A percentile compares a stretch with the other conserved stretches of the same genome.
Evolutionary conservation across 1,140 invertebrate genomes (phyloP).

Genomic region (Coenobita brevimanus): DNA sequence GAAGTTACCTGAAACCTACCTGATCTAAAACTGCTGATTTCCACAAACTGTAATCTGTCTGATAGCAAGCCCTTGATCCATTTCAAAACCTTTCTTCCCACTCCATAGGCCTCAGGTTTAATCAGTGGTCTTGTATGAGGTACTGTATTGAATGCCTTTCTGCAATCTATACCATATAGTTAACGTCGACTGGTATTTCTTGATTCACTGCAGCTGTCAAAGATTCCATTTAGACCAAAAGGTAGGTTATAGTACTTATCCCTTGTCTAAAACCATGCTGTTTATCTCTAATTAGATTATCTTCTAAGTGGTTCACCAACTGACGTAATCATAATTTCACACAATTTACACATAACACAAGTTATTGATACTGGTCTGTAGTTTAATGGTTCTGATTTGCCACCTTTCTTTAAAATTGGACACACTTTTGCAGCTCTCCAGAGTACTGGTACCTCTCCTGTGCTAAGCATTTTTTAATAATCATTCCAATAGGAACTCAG

Average conservation of each 20-base stretch:
- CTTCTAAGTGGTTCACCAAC: neutral
- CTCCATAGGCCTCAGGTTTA: neutral
- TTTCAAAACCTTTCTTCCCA: neutral
- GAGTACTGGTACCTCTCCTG: neutral
- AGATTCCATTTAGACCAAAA: neutral
- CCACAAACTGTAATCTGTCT: too few species aligned
- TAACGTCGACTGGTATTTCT: too few species aligned
- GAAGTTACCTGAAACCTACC: too few species aligned
- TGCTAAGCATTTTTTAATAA: too few species aligned
- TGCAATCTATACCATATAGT: too few species aligned
- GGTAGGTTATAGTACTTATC: neutral
- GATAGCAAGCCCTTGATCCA: too few species aligned
- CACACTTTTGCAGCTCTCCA: neutral
- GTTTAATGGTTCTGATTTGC: neutral
- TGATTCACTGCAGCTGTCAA: neutral
- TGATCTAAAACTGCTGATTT: too few species aligned
- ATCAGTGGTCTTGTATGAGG: too few species aligned
- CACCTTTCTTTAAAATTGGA: neutral
- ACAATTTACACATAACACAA: neutral
- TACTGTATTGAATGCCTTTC: too few species aligned
- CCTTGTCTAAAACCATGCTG: neutral
- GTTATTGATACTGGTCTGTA: neutral
- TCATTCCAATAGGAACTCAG: too few species aligned
- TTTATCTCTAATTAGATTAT: neutral
- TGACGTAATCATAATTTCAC: neutral